A percentile compares a stretch with the other conserved stretches of the same genome.
Evolutionary conservation across 2,888 invertebrate genomes (phyloP).

Genomic region (Folsomia manolachei): DNA sequence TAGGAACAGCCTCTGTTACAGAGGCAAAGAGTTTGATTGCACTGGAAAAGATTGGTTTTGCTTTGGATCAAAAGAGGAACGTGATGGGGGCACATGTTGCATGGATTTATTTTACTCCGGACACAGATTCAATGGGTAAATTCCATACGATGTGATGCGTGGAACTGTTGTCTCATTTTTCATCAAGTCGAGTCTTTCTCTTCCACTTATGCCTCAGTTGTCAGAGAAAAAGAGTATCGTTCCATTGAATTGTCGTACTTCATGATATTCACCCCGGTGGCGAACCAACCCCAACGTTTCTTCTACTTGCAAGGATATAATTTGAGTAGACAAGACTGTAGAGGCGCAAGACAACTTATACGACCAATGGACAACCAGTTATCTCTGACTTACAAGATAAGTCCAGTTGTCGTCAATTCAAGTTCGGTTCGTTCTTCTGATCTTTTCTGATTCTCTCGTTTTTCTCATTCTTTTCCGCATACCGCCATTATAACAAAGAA

Average conservation of each 20-base stretch:
- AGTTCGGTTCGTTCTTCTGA: too few species aligned
- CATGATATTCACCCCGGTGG: too few species aligned
- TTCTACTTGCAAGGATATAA: too few species aligned
- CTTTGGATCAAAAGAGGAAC: neutral
- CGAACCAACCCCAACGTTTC: too few species aligned
- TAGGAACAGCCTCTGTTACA: too few species aligned
- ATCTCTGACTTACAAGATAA: slow-evolving; percentile 2
- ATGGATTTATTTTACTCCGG: neutral
- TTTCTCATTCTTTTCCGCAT: too few species aligned
- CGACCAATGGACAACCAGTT: neutral
- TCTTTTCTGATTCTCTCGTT: too few species aligned
- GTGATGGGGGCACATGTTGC: neutral
- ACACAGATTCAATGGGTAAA: neutral
- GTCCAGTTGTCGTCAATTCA: slow-evolving; percentile 3
- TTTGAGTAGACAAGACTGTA: too few species aligned
- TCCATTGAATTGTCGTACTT: too few species aligned
- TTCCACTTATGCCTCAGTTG: neutral
- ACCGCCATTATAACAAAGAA: too few species aligned
- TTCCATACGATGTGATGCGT: too few species aligned
- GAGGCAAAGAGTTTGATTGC: slow-evolving; percentile 3
- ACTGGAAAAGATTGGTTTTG: neutral
- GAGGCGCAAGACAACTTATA: neutral
- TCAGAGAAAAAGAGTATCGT: neutral
- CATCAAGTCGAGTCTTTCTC: neutral
- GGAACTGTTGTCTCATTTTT: slow-evolving; percentile 7